These are phyloP conservation scores for Hirundichthys speculiger DNA, from an alignment of 2,113 vertebrate genomes.

Conservation along the genomic window DNA sequence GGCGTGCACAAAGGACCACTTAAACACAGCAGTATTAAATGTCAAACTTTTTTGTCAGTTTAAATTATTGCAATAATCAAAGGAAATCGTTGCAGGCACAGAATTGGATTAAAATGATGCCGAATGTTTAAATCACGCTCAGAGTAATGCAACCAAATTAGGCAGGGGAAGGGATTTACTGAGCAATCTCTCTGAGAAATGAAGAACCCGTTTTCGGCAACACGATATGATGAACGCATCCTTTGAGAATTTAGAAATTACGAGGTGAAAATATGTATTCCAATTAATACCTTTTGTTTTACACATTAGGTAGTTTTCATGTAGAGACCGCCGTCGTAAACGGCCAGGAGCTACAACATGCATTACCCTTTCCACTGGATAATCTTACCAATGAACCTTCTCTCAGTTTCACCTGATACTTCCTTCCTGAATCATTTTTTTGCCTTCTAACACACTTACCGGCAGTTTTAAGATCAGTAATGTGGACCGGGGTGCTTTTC, in stretches of 20 bases:
- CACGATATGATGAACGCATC: slow-evolving; percentile 11
- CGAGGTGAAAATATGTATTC: slow-evolving; percentile 46
- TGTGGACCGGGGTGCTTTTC: slow-evolving; percentile 11
- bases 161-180: slow-evolving; percentile 49
- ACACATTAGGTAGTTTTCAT: slow-evolving; percentile 48
- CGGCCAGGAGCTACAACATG: slow-evolving; percentile 22
- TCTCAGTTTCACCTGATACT: slow-evolving; percentile 53
- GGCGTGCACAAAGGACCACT: slow-evolving; percentile 19
- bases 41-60: slow-evolving; percentile 39
- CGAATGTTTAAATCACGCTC: slow-evolving; percentile 55
- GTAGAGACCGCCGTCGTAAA: slow-evolving; percentile 27
- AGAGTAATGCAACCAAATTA: slow-evolving; percentile 55
- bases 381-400: slow-evolving; percentile 19
- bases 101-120: slow-evolving; percentile 36
- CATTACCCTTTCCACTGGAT: slow-evolving; percentile 27
- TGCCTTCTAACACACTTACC: slow-evolving; percentile 36
- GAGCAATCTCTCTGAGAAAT: slow-evolving; percentile 65
- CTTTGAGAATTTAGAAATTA: slow-evolving; percentile 65
- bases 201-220: slow-evolving; percentile 22
- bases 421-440: slow-evolving; percentile 44
- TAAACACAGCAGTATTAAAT: slow-evolving; percentile 33
- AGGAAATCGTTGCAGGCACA: slow-evolving; percentile 35
- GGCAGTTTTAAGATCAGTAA: slow-evolving; percentile 42
- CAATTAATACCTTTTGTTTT: slow-evolving; percentile 61
- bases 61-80: slow-evolving; percentile 41